Evolutionary conservation across 2,888 invertebrate species (phyloP), one percentile per base, ranked within the genome.

Genomic region (Lydus trimaculatus): DNA sequence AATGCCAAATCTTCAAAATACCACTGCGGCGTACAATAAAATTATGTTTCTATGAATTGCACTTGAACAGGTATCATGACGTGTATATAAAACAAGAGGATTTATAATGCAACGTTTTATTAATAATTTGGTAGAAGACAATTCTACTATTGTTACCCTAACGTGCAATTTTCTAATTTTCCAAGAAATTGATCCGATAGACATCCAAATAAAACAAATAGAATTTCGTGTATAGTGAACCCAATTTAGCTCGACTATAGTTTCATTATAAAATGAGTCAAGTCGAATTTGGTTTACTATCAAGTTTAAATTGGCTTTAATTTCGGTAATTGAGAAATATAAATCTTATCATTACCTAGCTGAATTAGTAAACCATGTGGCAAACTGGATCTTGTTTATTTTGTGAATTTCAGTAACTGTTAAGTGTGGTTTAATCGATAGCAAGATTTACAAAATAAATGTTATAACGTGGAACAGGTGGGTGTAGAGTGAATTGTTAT

Each of bases 391-490:
- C 8, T 7, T 11, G 33, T 6, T 11, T 33, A 17, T 5, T 17
- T 43, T 15, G 36, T 36, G 36, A 36, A 36, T 36, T 15, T 0
- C 0, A 36, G 4, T 4, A 15, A 36, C 4, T 15, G 13, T 13
- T 13, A 43, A 43, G 17, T 8, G 13, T 5, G 7, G 11, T 43
- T 43, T 0, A 43, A 43, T 7, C 17, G 11, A 43, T 43, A n/a
- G 43, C n/a, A 43, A 17, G n/a, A 43, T 43, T 6, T 8, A 43
- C 5, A 3, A 20, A n/a, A n/a, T 20, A n/a, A 48, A 20, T 11
- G 52, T 4, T 28, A n/a, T n/a, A n/a, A n/a, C n/a, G n/a, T n/a
- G n/a, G 52, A 52, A 52, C 52, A 52, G 52, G 52, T 52, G 52
- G 23, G 25, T n/a, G 48, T 48, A 20, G 9, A 52, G 7, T n/a